These are phyloP conservation scores for Hydropsyche tenuis DNA, from an alignment of 1,140 invertebrate genomes.

Conservation along the genomic window DNA sequence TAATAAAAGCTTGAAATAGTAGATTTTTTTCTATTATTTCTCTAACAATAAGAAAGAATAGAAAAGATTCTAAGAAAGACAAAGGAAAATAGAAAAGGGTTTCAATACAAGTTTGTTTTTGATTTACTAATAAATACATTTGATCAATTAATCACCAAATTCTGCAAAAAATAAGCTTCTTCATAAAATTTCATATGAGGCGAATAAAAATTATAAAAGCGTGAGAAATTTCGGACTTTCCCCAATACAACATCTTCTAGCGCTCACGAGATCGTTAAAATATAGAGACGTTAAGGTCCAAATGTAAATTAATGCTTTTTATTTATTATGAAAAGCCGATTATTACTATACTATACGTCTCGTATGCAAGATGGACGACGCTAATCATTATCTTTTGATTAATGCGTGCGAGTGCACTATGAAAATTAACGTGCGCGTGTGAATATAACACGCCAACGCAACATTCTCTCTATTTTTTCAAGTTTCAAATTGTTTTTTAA, in stretches of 20 bases:
- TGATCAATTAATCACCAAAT: too few relatives aligned
- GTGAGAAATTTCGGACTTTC: conserved; percentile 5
- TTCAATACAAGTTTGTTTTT: too few relatives aligned
- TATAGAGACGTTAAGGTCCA: conserved; percentile 3
- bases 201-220: background rate
- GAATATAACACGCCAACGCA: background rate
- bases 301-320: conserved; percentile 27
- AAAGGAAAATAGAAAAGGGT: too few relatives aligned
- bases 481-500: too few relatives aligned
- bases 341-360: background rate
- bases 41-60: too few relatives aligned
- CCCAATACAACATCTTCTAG: background rate
- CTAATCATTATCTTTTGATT: conserved; percentile 26
- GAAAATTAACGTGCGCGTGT: background rate
- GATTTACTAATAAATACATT: too few relatives aligned
- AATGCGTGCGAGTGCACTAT: background rate
- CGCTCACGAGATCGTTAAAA: conserved; percentile 11
- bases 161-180: too few relatives aligned
- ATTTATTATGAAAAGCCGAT: conserved; percentile 19
- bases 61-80: too few relatives aligned
- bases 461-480: too few relatives aligned
- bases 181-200: too few relatives aligned
- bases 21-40: too few relatives aligned
- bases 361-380: background rate
- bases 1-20: too few relatives aligned